A percentile compares a stretch with the other conserved stretches of the same genome.
These are phyloP conservation scores for Scaptomyza polygonia DNA, from an alignment of 2,888 invertebrate species.

Conservation along the genomic window DNA sequence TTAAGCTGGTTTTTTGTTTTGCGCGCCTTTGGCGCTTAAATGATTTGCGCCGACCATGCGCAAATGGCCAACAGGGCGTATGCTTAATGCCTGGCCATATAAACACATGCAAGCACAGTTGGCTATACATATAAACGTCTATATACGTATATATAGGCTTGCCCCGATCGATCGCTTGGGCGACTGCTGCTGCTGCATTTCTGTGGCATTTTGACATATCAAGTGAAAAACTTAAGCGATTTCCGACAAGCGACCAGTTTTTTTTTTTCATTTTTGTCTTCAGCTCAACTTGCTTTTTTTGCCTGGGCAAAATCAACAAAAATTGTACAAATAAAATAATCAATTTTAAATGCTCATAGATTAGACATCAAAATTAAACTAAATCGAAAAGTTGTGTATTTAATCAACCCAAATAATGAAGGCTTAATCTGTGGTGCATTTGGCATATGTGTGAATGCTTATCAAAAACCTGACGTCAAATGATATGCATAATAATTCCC, in stretches of 20 bases:
- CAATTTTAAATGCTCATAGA: conserved; percentile 60
- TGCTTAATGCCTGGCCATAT: conserved; percentile 54
- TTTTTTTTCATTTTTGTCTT: conserved; percentile 9
- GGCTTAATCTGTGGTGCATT: conserved; percentile 6
- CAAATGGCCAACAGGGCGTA: conserved; percentile 71
- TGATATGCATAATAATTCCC: no score
- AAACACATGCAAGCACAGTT: not conserved
- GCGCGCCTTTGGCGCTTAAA: conserved; percentile 71
- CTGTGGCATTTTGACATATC: conserved; percentile 76
- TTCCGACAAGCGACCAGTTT: conserved; percentile 74
- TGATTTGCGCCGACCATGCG: conserved; percentile 58
- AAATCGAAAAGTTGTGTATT: conserved; percentile 49
- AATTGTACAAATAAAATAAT: conserved; percentile 19
- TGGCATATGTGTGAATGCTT: not conserved
- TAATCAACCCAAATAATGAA: conserved; percentile 26
- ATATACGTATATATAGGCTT: conserved; percentile 21
- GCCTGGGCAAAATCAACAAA: no score
- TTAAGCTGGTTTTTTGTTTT: conserved; percentile 25
- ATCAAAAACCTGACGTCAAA: not conserved
- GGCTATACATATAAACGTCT: conserved; percentile 1
- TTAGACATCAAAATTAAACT: conserved; percentile 55
- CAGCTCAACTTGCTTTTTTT: no score
- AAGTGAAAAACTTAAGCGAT: conserved; percentile 69
- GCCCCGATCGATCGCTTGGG: conserved; percentile 31
- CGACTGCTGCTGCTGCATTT: conserved; percentile 30